These are phyloP conservation scores for Terrapene triunguis DNA, from an alignment of 2,113 vertebrate species.

Conservation along the genomic window DNA sequence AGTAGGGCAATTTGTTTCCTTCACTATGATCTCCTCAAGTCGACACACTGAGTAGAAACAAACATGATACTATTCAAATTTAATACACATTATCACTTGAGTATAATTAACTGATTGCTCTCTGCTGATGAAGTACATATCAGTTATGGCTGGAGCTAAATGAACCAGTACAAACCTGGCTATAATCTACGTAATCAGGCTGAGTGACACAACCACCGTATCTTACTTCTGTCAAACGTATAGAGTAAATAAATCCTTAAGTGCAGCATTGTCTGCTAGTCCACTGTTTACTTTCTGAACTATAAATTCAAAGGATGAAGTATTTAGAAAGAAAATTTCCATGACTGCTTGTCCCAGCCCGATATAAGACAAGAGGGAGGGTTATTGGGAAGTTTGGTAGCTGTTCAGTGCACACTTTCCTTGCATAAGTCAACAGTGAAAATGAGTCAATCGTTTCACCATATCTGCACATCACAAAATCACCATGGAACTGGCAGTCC, in stretches of 20 bases:
- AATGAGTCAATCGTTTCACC: background rate
- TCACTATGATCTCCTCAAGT: background rate
- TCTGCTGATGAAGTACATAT: constrained; percentile 2
- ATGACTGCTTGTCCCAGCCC: background rate
- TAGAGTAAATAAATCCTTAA: background rate
- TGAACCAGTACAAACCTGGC: background rate
- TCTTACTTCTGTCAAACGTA: background rate
- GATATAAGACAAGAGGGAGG: background rate
- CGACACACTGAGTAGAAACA: constrained; percentile 15
- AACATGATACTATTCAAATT: constrained; percentile 49
- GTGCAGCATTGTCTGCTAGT: background rate
- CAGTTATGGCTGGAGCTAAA: background rate
- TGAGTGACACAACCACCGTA: background rate
- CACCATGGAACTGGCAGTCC: background rate
- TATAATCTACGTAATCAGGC: background rate
- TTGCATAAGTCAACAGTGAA: background rate
- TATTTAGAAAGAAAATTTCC: background rate
- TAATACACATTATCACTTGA: constrained; percentile 46
- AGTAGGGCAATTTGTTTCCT: background rate
- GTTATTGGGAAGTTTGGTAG: background rate
- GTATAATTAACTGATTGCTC: constrained; percentile 52
- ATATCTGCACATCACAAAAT: background rate
- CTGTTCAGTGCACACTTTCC: background rate
- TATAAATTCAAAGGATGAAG: background rate
- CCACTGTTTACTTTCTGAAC: background rate